These are phyloP conservation scores for Stenotaenia linearis DNA, from an alignment of 2,888 invertebrate species.

Conservation along the genomic window DNA sequence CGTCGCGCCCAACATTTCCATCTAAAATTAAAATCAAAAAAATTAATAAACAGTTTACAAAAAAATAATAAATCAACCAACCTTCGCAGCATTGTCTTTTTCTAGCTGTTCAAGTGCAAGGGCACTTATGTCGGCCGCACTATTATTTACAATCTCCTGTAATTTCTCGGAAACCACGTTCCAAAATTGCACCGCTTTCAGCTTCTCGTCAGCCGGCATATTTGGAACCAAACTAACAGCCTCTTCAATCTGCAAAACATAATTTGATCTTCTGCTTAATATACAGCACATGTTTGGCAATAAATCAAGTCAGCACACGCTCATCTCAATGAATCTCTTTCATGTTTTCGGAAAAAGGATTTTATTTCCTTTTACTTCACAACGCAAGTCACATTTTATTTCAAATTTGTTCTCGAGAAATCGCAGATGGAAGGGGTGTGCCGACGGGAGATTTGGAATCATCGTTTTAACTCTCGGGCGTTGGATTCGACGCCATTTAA, in stretches of 20 bases:
- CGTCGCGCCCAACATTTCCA: constrained; percentile 13
- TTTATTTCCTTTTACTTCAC: not conserved
- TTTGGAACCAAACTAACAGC: constrained; percentile 42
- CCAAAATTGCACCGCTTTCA: constrained; percentile 44
- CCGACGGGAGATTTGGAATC: not conserved
- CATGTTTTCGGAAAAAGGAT: not conserved
- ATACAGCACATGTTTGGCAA: constrained; percentile 12
- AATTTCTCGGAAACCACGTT: constrained; percentile 43
- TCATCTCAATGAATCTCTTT: not conserved
- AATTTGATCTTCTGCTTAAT: not conserved
- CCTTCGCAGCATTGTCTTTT: constrained; percentile 38
- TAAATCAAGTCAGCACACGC: not conserved
- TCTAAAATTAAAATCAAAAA: not conserved
- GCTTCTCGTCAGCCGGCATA: constrained; percentile 42
- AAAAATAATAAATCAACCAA: constrained; percentile 4
- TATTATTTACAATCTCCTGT: constrained; percentile 43
- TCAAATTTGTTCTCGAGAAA: not conserved
- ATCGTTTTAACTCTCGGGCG: not conserved
- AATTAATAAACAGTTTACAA: not conserved
- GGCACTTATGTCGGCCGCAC: constrained; percentile 43
- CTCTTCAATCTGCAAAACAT: constrained; percentile 41
- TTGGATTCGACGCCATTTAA: not conserved
- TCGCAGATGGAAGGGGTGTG: not conserved
- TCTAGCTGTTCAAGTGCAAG: constrained; percentile 40
- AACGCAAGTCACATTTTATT: not conserved